A percentile compares a stretch with the other conserved stretches of the same genome.
These are phyloP conservation scores for Salpingus planirostris DNA, from an alignment of 2,888 invertebrate genomes.

Conservation along the genomic window DNA sequence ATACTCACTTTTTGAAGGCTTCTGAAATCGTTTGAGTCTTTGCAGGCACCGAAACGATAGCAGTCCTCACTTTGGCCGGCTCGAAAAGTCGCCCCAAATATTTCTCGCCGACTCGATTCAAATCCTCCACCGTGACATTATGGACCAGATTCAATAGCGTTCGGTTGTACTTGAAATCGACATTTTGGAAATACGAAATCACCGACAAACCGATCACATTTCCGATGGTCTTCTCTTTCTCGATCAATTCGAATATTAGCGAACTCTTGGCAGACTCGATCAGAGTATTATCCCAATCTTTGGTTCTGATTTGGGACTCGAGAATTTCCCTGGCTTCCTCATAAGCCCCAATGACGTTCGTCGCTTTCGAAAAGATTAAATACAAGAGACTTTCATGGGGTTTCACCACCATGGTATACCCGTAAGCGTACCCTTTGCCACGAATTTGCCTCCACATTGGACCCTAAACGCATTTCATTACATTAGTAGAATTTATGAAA, in stretches of 20 bases:
- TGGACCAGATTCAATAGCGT: constrained; percentile 57
- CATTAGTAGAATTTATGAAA: too few relatives aligned
- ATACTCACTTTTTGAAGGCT: constrained; percentile 54
- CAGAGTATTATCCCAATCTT: constrained; percentile 62
- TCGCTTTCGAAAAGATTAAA: constrained; percentile 65
- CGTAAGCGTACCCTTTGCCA: constrained; percentile 78
- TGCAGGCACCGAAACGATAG: constrained; percentile 68
- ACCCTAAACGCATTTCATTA: too few relatives aligned
- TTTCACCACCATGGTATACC: constrained; percentile 57
- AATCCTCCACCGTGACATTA: constrained; percentile 52
- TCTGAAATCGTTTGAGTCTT: constrained; percentile 59
- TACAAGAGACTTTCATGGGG: constrained; percentile 62
- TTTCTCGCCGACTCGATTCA: constrained; percentile 58
- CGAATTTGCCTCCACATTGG: constrained; percentile 84
- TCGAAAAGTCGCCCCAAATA: constrained; percentile 65
- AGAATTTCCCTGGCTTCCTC: constrained; percentile 66
- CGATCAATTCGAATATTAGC: constrained; percentile 77
- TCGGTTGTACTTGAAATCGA: constrained; percentile 59
- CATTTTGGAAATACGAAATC: constrained; percentile 60
- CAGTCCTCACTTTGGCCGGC: constrained; percentile 50
- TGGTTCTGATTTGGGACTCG: constrained; percentile 53
- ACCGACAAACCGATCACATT: constrained; percentile 64
- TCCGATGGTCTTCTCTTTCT: constrained; percentile 69
- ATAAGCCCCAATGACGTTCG: constrained; percentile 72
- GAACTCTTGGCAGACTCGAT: constrained; percentile 80